Percentiles rank a stretch among this genome's conserved stretches.
Conservation (phyloP, 2,888 invertebrate species). For the Spialia ferax region DNA sequence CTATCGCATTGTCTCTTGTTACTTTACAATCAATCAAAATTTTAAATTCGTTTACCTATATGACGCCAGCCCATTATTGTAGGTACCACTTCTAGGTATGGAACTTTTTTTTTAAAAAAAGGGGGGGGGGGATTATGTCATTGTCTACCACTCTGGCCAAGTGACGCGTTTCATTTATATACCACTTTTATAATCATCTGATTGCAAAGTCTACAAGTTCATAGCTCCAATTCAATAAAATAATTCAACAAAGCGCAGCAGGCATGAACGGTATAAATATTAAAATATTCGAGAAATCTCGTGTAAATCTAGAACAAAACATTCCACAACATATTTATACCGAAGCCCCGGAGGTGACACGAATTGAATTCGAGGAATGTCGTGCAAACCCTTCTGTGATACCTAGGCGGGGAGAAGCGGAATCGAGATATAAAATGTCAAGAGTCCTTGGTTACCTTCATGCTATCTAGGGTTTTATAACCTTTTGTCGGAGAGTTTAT, state of each 20-base stretch:
- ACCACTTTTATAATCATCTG: no score
- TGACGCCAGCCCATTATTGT: no score
- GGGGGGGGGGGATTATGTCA: no score
- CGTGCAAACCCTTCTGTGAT: slow-evolving; percentile 18
- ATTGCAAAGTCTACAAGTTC: no score
- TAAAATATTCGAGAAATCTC: slow-evolving; percentile 7
- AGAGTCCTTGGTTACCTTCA: slow-evolving; percentile 32
- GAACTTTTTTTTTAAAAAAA: no score
- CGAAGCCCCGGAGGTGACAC: slow-evolving; percentile 15
- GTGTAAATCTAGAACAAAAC: slow-evolving; percentile 8
- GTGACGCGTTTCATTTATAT: no score
- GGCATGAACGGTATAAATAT: not conserved
- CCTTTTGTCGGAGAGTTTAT: slow-evolving; percentile 25
- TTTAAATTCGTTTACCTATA: no score
- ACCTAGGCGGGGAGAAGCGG: slow-evolving; percentile 6
- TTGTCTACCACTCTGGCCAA: no score
- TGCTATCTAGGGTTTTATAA: slow-evolving; percentile 24
- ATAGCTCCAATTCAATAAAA: not conserved
- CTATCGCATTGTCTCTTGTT: no score
- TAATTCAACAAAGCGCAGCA: not conserved
- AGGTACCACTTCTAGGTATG: no score
- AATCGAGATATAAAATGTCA: slow-evolving; percentile 30
- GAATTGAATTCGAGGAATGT: slow-evolving; percentile 22
- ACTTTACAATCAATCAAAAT: no score
- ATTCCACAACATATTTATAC: slow-evolving; percentile 1